Conservation (phyloP, 2,888 invertebrate genomes). For the Xylophagus ater region DNA sequence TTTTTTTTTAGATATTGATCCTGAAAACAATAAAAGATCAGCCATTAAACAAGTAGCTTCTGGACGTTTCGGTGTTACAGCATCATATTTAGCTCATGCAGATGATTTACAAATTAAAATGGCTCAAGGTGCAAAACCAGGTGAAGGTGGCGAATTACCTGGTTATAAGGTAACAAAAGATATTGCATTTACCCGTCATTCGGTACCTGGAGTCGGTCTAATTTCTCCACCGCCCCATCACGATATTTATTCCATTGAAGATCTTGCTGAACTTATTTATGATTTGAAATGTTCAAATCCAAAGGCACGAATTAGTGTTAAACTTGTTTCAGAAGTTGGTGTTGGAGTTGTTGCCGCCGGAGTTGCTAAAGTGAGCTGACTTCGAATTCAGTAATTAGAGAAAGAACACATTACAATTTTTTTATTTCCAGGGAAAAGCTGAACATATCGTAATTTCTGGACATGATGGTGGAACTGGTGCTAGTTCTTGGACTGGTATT, state of each 20-base stretch:
- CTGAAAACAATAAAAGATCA: constrained; percentile 73
- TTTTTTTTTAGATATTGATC: constrained; percentile 49
- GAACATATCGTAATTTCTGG: constrained; percentile 98
- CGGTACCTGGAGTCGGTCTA: constrained; percentile 91
- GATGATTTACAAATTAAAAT: constrained; percentile 99
- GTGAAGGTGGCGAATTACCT: constrained; percentile 96
- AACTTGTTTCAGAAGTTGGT: constrained; percentile 95
- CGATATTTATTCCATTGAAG: constrained; percentile 99
- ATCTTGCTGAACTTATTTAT: constrained; percentile 94
- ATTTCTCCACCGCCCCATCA: constrained; percentile 99
- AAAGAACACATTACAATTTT: constrained; percentile 1
- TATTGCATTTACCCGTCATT: constrained; percentile 90
- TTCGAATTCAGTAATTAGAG: neutral
- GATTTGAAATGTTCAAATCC: constrained; percentile 98
- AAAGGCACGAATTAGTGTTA: constrained; percentile 87
- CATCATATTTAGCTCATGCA: constrained; percentile 91
- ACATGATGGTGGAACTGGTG: constrained; percentile 98
- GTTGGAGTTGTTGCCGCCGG: constrained; percentile 99
- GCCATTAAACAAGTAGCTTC: constrained; percentile 99
- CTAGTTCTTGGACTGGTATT: constrained; percentile 98
- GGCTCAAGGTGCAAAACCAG: constrained; percentile 99
- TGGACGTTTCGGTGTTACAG: constrained; percentile 96
- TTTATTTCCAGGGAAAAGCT: constrained; percentile 67
- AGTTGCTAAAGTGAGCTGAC: constrained; percentile 69
- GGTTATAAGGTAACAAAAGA: constrained; percentile 85